phyloP scores from a whole-genome alignment of 1,140 invertebrate genomes.

The Drosophila pseudoobscura region DNA sequence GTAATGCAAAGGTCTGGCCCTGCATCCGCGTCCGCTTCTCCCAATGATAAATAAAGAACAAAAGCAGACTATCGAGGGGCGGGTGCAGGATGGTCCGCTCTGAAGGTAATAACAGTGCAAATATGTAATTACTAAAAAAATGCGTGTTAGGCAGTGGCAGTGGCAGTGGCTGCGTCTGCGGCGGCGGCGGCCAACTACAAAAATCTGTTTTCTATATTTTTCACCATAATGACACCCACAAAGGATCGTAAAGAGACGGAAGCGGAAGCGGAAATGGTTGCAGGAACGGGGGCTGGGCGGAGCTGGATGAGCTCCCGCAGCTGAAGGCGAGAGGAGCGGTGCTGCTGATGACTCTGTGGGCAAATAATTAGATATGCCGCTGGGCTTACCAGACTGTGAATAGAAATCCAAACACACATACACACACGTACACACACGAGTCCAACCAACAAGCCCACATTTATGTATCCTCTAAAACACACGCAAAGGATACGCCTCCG shows the following conservation, averaged over 20 bases:
- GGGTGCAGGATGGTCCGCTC: background rate
- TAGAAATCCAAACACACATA: slow-evolving; percentile 37
- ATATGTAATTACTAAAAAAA: slow-evolving; percentile 49
- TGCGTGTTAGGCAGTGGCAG: slow-evolving; percentile 9
- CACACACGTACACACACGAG: background rate
- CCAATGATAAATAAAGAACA: slow-evolving; percentile 30
- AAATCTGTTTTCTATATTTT: slow-evolving; percentile 55
- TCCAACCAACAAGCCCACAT: background rate
- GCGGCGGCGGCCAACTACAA: slow-evolving; percentile 3
- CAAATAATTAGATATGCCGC: slow-evolving; percentile 61
- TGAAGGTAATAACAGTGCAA: slow-evolving; percentile 47
- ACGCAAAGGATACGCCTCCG: no score
- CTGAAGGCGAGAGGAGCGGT: slow-evolving; percentile 16
- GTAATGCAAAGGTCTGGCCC: slow-evolving; percentile 26
- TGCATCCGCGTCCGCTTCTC: slow-evolving; percentile 1
- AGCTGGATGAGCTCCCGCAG: background rate
- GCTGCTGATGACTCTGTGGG: slow-evolving; percentile 44
- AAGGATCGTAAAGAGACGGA: background rate
- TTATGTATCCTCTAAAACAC: background rate
- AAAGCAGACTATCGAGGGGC: slow-evolving; percentile 9
- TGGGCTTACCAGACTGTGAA: slow-evolving; percentile 57
- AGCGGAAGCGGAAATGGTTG: background rate
- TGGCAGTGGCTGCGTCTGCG: background rate
- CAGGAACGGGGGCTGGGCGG: background rate
- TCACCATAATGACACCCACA: slow-evolving; percentile 41